Conservation (phyloP, 2,888 invertebrate genomes). For the Lapara coniferarum region DNA sequence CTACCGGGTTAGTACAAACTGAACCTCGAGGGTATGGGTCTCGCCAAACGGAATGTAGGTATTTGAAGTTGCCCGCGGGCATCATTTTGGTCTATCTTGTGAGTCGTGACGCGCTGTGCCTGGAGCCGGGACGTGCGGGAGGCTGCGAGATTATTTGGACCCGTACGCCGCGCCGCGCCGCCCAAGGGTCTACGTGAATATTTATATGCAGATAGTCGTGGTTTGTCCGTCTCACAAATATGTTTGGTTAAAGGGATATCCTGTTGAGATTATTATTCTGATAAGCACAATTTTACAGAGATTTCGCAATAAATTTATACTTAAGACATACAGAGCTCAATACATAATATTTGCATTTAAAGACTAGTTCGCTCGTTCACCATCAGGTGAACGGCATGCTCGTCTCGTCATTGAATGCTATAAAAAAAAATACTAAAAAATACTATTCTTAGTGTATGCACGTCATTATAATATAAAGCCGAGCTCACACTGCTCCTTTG, state of each 20-base stretch:
- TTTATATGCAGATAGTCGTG: not conserved
- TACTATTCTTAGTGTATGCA: not conserved
- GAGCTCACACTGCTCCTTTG: not conserved
- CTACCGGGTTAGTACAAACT: too few species aligned
- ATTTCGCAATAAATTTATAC: too few species aligned
- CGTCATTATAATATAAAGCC: not conserved
- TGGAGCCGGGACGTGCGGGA: not conserved
- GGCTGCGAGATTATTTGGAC: not conserved
- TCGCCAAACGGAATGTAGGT: not conserved
- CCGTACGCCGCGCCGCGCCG: not conserved
- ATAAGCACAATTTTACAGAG: too few species aligned
- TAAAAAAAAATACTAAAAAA: too few species aligned
- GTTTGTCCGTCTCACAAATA: not conserved
- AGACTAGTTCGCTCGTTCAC: not conserved
- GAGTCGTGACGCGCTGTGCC: not conserved
- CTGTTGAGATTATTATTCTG: too few species aligned
- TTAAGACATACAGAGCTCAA: too few species aligned
- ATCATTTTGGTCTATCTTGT: not conserved
- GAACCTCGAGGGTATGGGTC: not conserved
- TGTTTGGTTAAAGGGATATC: too few species aligned
- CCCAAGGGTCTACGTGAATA: not conserved
- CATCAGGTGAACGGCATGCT: too few species aligned
- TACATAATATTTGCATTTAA: too few species aligned
- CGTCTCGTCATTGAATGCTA: too few species aligned
- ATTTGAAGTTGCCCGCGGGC: not conserved